Base-by-base conservation (phyloP, 2,113 vertebrate species). In the Indicator maculatus region DNA sequence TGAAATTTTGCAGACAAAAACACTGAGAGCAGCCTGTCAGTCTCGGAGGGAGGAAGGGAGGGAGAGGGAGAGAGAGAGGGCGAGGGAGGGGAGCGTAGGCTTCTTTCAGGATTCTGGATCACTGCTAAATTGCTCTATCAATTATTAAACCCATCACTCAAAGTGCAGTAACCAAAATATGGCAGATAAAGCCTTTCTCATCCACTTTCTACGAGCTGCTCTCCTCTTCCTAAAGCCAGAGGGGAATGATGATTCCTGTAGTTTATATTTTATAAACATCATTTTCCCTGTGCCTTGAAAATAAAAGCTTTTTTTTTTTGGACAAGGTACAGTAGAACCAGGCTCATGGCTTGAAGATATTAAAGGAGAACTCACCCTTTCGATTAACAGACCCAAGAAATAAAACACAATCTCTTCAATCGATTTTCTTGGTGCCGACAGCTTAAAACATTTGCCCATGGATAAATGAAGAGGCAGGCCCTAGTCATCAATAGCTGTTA, bases 111-210 rank as follows among this genome's bases (percentile, higher is more conserved):
- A 96, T 95, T 97, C 95, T 93, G 90, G 94, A 96, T 94, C 97
- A 97, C 92, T 94, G 88, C 92, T 93, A 96, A 95, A 95, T 92
- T 96, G 90, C 93, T 96, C 94, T 96, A 95, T 97, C 96, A 94
- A 95, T 96, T 96, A 96, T 93, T 94, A 96, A 94, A 95, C 93
- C 92, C 89, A 93, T 95, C 91, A 95, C 77, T 95, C 91, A 95
- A 94, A 88, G 88, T 10, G 0, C 88, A 94, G 95, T 91, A 95
- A 97, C 95, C 93, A 92, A 96, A 96, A 94, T 90, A 94, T 7
- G 93, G 82, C 89, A 95, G 86, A 95, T 92, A 91, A 96, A 96
- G 94, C 94, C 71, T 87, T 95, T 94, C 94, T 89, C 89, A 96
- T 89, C 78, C 81, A 90, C 91, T 78, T 71, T 96, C 90, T 75